Evolutionary conservation across 2,888 invertebrate species (phyloP).

Genomic region (Thereva nobilitata): DNA sequence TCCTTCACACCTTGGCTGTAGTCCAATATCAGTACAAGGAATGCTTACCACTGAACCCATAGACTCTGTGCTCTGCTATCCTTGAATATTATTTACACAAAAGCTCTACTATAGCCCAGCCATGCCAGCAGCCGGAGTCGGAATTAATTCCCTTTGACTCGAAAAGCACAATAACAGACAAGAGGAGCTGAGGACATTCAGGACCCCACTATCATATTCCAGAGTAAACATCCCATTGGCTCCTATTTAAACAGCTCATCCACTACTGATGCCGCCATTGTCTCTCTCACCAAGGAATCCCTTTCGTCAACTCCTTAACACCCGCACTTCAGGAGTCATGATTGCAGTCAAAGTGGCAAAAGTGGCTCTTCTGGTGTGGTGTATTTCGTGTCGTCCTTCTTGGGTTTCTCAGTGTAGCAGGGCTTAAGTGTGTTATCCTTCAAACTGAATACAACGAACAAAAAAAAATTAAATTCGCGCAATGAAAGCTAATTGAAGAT

Average conservation of each 20-base stretch:
- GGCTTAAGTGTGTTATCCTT: slow-evolving; percentile 36
- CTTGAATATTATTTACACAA: no score
- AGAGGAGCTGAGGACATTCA: slow-evolving; percentile 28
- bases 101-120: no score
- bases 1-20: no score
- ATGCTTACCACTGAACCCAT: no score
- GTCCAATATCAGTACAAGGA: no score
- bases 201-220: slow-evolving; percentile 32
- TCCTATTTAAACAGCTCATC: slow-evolving; percentile 40
- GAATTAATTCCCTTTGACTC: slow-evolving; percentile 29
- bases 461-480: slow-evolving; percentile 37
- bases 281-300: slow-evolving; percentile 19
- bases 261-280: slow-evolving; percentile 29
- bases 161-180: slow-evolving; percentile 1
- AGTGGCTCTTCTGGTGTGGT: slow-evolving; percentile 24
- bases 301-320: slow-evolving; percentile 35
- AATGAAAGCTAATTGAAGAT: slow-evolving; percentile 41
- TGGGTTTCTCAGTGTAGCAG: background rate
- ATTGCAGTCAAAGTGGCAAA: slow-evolving; percentile 38
- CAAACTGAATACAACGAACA: slow-evolving; percentile 23
- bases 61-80: no score
- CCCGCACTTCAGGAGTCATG: slow-evolving; percentile 38
- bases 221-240: slow-evolving; percentile 41
- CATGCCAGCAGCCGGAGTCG: background rate
- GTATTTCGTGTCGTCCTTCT: slow-evolving; percentile 30